A percentile compares a stretch with the other conserved stretches of the same genome.
Evolutionary conservation across 2,113 vertebrate species (phyloP).

Genomic region (Neomonachus schauinslandi): DNA sequence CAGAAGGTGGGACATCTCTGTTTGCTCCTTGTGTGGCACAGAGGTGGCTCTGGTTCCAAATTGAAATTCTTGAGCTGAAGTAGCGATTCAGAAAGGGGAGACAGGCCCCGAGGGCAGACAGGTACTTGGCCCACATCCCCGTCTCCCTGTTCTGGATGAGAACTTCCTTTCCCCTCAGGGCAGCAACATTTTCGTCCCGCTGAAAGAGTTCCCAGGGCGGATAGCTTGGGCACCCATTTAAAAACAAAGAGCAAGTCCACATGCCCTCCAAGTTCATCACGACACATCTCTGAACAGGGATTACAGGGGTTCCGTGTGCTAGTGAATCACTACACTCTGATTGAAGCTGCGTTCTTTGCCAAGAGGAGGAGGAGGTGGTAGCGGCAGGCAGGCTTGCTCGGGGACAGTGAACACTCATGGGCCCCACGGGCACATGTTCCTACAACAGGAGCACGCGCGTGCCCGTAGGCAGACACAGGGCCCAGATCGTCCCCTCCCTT

Average conservation of each 20-base stretch:
- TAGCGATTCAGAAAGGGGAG: background rate
- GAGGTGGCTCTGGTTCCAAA: background rate
- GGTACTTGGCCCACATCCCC: background rate
- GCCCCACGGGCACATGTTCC: fast-evolving
- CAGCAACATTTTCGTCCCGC: background rate
- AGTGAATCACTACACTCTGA: fast-evolving
- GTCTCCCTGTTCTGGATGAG: background rate
- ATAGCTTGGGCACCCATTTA: background rate
- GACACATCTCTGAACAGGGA: background rate
- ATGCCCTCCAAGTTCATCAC: background rate
- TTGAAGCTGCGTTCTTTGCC: background rate
- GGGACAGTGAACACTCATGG: background rate
- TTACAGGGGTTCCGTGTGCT: background rate
- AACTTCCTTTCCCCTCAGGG: background rate
- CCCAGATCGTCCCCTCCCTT: background rate
- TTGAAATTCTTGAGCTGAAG: background rate
- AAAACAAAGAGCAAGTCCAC: background rate
- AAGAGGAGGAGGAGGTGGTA: background rate
- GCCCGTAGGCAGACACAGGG: fast-evolving
- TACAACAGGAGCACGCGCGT: fast-evolving
- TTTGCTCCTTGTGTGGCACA: background rate
- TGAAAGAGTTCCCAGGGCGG: background rate
- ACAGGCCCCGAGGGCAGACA: fast-evolving
- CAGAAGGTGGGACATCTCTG: background rate
- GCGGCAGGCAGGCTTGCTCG: background rate